Percentiles rank a stretch among this genome's conserved stretches.
Evolutionary conservation across 2,113 vertebrate species (phyloP).

Genomic region (Nesogale talazaci): DNA sequence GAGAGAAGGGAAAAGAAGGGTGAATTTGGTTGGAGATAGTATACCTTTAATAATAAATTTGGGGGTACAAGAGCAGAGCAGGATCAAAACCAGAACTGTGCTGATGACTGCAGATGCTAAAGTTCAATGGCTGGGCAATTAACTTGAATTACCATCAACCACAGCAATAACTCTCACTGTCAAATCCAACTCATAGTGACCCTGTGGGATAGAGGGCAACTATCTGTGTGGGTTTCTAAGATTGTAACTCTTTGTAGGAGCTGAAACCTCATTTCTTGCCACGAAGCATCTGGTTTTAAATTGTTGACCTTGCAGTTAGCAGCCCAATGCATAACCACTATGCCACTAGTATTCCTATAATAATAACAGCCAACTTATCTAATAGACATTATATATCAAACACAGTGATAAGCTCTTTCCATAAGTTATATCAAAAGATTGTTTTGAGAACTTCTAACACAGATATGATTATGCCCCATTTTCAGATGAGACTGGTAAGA

Average conservation of each 20-base stretch:
- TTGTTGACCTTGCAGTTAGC: no score
- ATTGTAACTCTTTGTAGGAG: no score
- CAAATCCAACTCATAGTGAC: no score
- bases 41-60: not conserved
- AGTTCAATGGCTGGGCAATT: not conserved
- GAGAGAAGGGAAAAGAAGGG: not conserved
- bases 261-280: no score
- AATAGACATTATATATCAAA: constrained; percentile 13
- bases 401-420: not conserved
- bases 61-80: no score
- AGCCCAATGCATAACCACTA: no score
- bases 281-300: no score
- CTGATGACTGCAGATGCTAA: not conserved
- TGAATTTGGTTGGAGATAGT: not conserved
- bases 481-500: constrained; percentile 9
- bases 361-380: not conserved
- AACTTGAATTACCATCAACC: not conserved
- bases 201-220: no score
- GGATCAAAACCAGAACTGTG: no score
- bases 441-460: not conserved
- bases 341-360: no score
- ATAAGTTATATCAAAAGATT: not conserved
- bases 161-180: not conserved
- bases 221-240: no score
- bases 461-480: not conserved